phyloP scores from a whole-genome alignment of 2,113 vertebrate genomes.

The Seriola rivoliana region DNA sequence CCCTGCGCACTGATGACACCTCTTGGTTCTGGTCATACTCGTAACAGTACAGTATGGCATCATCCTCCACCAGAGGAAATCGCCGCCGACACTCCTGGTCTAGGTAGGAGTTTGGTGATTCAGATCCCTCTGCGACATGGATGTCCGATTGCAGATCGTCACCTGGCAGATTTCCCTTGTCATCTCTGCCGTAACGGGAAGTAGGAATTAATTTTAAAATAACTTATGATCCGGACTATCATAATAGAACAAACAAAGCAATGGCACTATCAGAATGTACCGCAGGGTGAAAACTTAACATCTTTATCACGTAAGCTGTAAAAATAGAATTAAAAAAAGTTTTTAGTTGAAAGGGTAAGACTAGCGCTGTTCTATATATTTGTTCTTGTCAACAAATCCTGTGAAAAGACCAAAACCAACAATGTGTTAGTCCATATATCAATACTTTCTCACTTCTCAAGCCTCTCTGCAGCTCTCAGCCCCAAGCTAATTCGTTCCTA shows the following conservation, averaged over 20 bases:
- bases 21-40: conserved; percentile 96
- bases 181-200: conserved; percentile 86
- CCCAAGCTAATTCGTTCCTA: background rate
- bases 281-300: background rate
- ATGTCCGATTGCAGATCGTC: conserved; percentile 90
- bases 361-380: no score
- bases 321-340: background rate
- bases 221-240: conserved; percentile 4
- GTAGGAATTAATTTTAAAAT: conserved; percentile 11
- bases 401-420: background rate
- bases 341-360: background rate
- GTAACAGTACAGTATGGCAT: conserved; percentile 95
- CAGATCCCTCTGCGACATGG: conserved; percentile 91
- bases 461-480: background rate
- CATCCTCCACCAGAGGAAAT: conserved; percentile 96
- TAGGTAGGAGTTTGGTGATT: conserved; percentile 98
- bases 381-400: background rate
- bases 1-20: conserved; percentile 91
- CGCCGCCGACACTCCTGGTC: conserved; percentile 95
- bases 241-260: background rate
- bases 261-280: background rate
- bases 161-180: conserved; percentile 90
- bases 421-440: background rate
- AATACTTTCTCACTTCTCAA: background rate
- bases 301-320: background rate